These are phyloP conservation scores for Uloborus diversus DNA, from an alignment of 1,140 invertebrate species.

Conservation along the genomic window DNA sequence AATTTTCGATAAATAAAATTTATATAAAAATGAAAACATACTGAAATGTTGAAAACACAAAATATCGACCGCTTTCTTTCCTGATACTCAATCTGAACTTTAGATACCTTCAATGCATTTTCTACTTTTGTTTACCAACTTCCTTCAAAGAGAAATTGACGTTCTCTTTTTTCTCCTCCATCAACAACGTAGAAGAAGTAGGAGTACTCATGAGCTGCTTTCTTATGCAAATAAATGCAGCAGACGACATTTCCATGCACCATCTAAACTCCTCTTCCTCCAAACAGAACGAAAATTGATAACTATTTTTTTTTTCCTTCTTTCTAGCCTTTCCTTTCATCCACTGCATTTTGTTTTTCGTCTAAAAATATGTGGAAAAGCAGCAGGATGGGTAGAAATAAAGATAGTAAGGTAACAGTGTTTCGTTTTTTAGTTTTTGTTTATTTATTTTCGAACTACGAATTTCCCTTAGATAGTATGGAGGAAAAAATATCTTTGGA, in stretches of 20 bases:
- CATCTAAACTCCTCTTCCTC: slow-evolving; percentile 50
- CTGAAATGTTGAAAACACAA: slow-evolving; percentile 37
- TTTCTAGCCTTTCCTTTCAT: background rate
- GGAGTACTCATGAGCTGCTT: slow-evolving; percentile 36
- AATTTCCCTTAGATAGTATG: background rate
- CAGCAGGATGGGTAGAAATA: slow-evolving; percentile 32
- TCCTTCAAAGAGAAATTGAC: slow-evolving; percentile 51
- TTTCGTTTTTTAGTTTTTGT: slow-evolving; percentile 13
- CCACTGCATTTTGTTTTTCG: background rate
- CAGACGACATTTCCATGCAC: slow-evolving; percentile 43
- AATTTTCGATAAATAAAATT: too few species aligned
- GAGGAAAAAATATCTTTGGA: background rate
- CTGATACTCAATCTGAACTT: slow-evolving; percentile 41
- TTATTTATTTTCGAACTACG: background rate
- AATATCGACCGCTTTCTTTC: slow-evolving; percentile 24
- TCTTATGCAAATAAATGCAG: slow-evolving; percentile 52
- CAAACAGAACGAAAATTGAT: slow-evolving; percentile 54
- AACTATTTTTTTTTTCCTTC: slow-evolving; percentile 31
- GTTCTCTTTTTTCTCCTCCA: slow-evolving; percentile 16
- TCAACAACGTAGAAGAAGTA: slow-evolving; percentile 4
- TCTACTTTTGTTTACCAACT: slow-evolving; percentile 54
- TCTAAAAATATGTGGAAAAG: slow-evolving; percentile 40
- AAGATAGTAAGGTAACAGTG: slow-evolving; percentile 36
- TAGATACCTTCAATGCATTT: slow-evolving; percentile 21
- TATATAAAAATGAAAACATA: slow-evolving; percentile 36